Evolutionary conservation across 1,140 invertebrate species (phyloP), one percentile per base, ranked within the genome.

Genomic region (Papilio dardanus): DNA sequence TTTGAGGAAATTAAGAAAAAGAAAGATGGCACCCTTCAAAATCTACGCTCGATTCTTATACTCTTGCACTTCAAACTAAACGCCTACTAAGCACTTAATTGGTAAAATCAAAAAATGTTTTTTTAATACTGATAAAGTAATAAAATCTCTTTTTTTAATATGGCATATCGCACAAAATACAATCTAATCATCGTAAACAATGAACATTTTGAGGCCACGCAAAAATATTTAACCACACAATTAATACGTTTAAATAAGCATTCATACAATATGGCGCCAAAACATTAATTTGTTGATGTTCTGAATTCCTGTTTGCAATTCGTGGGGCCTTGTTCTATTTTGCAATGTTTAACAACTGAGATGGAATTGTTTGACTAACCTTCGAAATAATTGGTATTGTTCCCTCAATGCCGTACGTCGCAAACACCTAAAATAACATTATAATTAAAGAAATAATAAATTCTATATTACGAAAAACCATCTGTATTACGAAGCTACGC

Each of bases 271-370:
- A 68, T 68, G 66, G 66, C 66, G 30, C 30, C 66, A 68, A 68
- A 68, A 68, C 67, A 69, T 37, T 69, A 37, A 69, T 69, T 69
- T 69, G 67, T 69, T 69, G 35, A 69, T 69, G 67, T 69, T 69
- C 35, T 42, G 67, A 42, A 69, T 69, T 69, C 67, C 67, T 69
- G 67, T 69, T 69, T 69, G 67, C 19, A 37, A 69, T 69, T 69
- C 35, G 35, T 35, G 67, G n/a, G 33, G 67, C 19, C 67, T 37
- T 28, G 67, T 69, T 69, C 67, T 69, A 69, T 37, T 69, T 69
- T 21, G 31, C 67, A 37, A 37, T 24, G 67, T 69, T 28, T 37
- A 69, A 69, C 67, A 69, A 69, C 19, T 24, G 67, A 69, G 67
- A 37, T 69, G 31, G 28, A 62, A 8, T 35, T 66, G 65, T 33